Evolutionary conservation across 2,888 invertebrate species (phyloP), one percentile per base, ranked within the genome.

Genomic region (Rambutsinella grinnellia): DNA sequence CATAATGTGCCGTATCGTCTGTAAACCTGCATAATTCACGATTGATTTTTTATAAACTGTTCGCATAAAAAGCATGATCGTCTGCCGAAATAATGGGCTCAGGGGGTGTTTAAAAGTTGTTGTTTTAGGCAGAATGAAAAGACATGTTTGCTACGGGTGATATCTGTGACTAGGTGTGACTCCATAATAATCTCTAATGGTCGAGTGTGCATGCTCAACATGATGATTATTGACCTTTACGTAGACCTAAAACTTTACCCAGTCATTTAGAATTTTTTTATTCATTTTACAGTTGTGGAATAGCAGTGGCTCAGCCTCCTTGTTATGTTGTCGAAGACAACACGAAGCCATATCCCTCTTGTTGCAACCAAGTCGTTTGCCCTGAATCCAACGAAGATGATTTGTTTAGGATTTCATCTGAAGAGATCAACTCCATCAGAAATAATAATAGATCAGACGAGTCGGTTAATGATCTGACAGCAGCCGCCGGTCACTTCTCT

Each of bases 291-390:
- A 84, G 84, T 62, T 84, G 84, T 67, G 82, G 84, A 44, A 63
- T 60, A 21, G 76, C 79, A 1, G 71, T 49, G 17, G 80, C 78
- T 70, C 77, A 78, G 27, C 79, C 82, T 60, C 82, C 82, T 66
- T 84, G 84, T 61, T 81, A 82, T 54, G 46, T 82, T 13, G 76
- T 61, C 8, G 76, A 82, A 66, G 78, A 83, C 63, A 69, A 67
- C 21, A 51, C 66, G 0, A 60, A 76, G 53, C 58, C 74, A 10
- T 84, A 81, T 58, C 84, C 84, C 17, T 81, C 80, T 19, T 84
- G 84, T 54, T 84, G 84, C 70, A 71, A 76, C 3, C 66, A 84
- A 75, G 63, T 77, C 8, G 74, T 80, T 66, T 84, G 84, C 68
- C 82, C 82, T 66, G 83, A 82, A 23, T 77, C 75, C 8, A 44